Conservation (phyloP, 2,113 vertebrate genomes). For the Protomyctophum bolini region DNA sequence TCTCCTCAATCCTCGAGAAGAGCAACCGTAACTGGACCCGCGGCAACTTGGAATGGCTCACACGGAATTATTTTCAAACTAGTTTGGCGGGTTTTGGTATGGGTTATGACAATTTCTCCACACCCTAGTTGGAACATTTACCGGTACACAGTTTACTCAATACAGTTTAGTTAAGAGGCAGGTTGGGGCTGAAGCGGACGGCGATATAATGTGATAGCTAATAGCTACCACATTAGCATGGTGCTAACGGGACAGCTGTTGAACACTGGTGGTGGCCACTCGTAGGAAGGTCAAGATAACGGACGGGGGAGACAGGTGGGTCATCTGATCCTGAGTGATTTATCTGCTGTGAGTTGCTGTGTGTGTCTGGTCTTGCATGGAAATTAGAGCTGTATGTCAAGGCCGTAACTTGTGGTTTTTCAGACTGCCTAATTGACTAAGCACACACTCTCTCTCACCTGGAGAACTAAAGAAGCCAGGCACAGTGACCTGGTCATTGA, state of each 20-base stretch:
- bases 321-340: conserved; percentile 66
- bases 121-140: conserved; percentile 15
- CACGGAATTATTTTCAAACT: conserved; percentile 20
- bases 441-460: conserved; percentile 42
- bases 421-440: conserved; percentile 33
- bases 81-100: conserved; percentile 44
- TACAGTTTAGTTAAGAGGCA: conserved; percentile 17
- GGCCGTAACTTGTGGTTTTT: conserved; percentile 57
- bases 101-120: conserved; percentile 13
- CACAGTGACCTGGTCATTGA: conserved; percentile 15
- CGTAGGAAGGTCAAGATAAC: conserved; percentile 41
- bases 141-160: background rate
- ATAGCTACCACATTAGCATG: background rate
- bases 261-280: conserved; percentile 26
- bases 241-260: background rate
- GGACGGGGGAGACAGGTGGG: conserved; percentile 54
- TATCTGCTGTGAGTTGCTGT: conserved; percentile 38
- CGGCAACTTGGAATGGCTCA: conserved; percentile 40
- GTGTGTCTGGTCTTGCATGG: conserved; percentile 42
- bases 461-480: background rate
- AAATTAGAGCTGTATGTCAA: conserved; percentile 55
- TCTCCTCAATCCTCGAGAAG: conserved; percentile 25
- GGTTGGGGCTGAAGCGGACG: conserved; percentile 15
- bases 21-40: conserved; percentile 40
- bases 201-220: background rate